phyloP scores from a whole-genome alignment of 2,797 vertebrate genomes.

The Staurois parvus region DNA sequence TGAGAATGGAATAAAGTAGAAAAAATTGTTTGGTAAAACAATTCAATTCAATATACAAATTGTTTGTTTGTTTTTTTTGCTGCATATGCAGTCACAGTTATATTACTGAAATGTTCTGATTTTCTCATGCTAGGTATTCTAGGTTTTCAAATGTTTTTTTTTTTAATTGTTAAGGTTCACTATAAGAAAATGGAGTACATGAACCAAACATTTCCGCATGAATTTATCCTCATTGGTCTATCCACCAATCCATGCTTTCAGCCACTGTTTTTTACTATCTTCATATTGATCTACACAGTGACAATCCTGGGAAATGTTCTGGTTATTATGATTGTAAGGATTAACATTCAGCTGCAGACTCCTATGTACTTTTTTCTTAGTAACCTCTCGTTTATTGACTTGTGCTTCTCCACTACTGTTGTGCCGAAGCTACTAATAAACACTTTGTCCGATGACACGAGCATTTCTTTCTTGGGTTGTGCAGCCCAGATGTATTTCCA shows the following conservation, averaged over 20 bases:
- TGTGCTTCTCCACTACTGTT: slow-evolving; percentile 61
- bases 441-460: slow-evolving; percentile 61
- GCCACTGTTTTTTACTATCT: slow-evolving; percentile 61
- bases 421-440: slow-evolving; percentile 64
- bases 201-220: slow-evolving; percentile 59
- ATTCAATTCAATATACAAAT: too few species aligned
- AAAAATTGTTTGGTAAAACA: too few species aligned
- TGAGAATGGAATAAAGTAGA: too few species aligned
- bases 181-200: not conserved
- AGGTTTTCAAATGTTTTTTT: too few species aligned
- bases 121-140: too few species aligned
- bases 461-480: slow-evolving; percentile 56
- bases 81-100: too few species aligned
- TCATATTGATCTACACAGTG: slow-evolving; percentile 60
- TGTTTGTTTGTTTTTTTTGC: too few species aligned
- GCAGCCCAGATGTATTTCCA: too few species aligned
- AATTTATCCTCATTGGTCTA: slow-evolving; percentile 64
- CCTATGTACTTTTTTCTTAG: slow-evolving; percentile 42
- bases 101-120: too few species aligned
- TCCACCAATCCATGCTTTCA: slow-evolving; percentile 57
- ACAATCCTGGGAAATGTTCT: slow-evolving; percentile 62
- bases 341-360: slow-evolving; percentile 56
- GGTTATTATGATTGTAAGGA: slow-evolving; percentile 59
- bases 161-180: too few species aligned
- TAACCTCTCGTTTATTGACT: slow-evolving; percentile 66